Evolutionary conservation across 1,140 invertebrate genomes (phyloP).

Genomic region (Drosophila orosa): DNA sequence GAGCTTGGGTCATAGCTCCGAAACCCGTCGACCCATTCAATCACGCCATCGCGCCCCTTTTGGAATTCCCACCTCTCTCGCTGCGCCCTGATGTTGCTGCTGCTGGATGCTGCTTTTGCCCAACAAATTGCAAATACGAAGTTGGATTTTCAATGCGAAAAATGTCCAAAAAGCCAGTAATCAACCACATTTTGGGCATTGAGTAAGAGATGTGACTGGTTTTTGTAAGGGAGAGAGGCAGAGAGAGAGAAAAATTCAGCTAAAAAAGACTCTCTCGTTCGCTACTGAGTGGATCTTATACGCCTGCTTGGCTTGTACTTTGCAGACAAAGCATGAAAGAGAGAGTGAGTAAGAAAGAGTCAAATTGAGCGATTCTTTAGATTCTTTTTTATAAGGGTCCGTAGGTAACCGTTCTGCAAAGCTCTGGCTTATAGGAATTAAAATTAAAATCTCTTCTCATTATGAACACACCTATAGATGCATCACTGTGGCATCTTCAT

Average conservation of each 20-base stretch:
- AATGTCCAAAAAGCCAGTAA: constrained; percentile 11
- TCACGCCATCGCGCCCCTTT: constrained; percentile 66
- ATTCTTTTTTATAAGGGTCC: too few relatives aligned
- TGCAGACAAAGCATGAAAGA: background rate
- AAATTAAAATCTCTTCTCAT: background rate
- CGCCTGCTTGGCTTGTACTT: background rate
- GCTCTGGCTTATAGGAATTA: too few relatives aligned
- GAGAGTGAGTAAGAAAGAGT: background rate
- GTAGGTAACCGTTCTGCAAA: too few relatives aligned
- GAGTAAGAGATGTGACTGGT: constrained; percentile 1
- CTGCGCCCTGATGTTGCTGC: background rate
- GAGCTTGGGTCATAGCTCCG: constrained; percentile 15
- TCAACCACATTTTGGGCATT: constrained; percentile 12
- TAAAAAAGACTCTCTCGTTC: background rate
- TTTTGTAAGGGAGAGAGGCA: background rate
- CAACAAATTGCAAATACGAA: constrained; percentile 71
- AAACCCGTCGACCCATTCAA: constrained; percentile 68
- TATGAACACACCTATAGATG: too few relatives aligned
- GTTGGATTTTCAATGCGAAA: constrained; percentile 56
- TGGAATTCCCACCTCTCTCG: constrained; percentile 2
- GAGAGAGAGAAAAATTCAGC: background rate
- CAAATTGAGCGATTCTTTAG: too few relatives aligned
- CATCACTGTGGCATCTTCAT: background rate
- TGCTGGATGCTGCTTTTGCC: constrained; percentile 7
- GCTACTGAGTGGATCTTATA: background rate